Percentiles rank a stretch among this genome's conserved stretches.
These are phyloP conservation scores for Ochlodes sylvanus DNA, from an alignment of 2,888 invertebrate species.

Conservation along the genomic window DNA sequence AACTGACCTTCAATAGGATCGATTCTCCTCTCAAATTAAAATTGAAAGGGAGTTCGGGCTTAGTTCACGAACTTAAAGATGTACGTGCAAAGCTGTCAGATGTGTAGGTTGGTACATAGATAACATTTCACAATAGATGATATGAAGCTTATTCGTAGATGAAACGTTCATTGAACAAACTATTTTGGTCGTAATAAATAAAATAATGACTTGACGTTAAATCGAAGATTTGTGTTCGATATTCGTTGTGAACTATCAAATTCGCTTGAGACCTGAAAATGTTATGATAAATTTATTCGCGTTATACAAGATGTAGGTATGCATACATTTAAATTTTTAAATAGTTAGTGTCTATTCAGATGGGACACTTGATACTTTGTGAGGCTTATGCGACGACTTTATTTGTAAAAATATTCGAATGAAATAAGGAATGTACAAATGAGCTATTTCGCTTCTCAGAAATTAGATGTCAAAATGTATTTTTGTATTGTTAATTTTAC, in stretches of 20 bases:
- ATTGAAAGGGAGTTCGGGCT: too few relatives aligned
- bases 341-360: slow-evolving; percentile 13
- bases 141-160: background rate
- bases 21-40: too few relatives aligned
- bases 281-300: slow-evolving; percentile 20
- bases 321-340: slow-evolving; percentile 4
- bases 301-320: slow-evolving; percentile 10
- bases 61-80: too few relatives aligned
- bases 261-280: slow-evolving; percentile 26
- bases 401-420: slow-evolving; percentile 23
- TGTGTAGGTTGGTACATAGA: too few relatives aligned
- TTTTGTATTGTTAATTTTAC: slow-evolving; percentile 67
- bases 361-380: slow-evolving; percentile 7
- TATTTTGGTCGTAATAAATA: too few relatives aligned
- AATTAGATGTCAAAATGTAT: slow-evolving; percentile 59
- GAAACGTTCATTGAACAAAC: too few relatives aligned
- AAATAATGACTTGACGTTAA: too few relatives aligned
- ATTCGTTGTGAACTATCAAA: background rate
- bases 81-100: too few relatives aligned
- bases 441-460: slow-evolving; percentile 56
- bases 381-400: slow-evolving; percentile 20
- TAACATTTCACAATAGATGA: background rate
- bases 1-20: too few relatives aligned
- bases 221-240: too few relatives aligned
- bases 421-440: slow-evolving; percentile 54